phyloP scores from a whole-genome alignment of 2,888 invertebrate species.

The Philereme transversata region DNA sequence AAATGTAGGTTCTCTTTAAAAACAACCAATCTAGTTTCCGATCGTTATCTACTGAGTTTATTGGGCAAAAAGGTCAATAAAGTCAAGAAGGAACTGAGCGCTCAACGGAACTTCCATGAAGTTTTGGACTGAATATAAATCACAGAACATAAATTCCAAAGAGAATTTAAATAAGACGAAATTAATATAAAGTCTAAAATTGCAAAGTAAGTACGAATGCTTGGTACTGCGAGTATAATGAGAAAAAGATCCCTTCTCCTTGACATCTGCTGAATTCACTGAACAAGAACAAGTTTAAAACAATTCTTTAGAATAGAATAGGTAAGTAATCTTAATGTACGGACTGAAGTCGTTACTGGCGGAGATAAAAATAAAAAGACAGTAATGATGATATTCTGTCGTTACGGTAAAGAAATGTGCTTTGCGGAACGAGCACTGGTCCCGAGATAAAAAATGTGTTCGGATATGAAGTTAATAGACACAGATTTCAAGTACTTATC shows the following conservation, averaged over 20 bases:
- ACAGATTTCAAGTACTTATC: too few relatives aligned
- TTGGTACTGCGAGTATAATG: constrained; percentile 28
- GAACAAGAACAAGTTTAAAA: constrained; percentile 57
- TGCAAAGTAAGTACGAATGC: constrained; percentile 19
- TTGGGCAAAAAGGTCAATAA: background rate
- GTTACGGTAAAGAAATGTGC: constrained; percentile 21
- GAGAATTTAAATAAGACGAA: constrained; percentile 11
- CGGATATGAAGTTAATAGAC: background rate
- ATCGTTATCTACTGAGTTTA: too few relatives aligned
- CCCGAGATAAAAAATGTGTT: constrained; percentile 4
- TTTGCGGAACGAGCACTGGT: constrained; percentile 14
- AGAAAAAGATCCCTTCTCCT: constrained; percentile 38
- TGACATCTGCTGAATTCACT: constrained; percentile 55
- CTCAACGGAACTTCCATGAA: background rate
- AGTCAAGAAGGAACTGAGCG: background rate
- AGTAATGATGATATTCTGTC: constrained; percentile 30
- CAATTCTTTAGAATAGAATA: constrained; percentile 43
- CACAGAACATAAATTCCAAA: constrained; percentile 5
- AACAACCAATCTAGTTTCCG: too few relatives aligned
- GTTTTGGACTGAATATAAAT: constrained; percentile 15
- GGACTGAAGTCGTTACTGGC: constrained; percentile 41
- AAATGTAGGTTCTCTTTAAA: too few relatives aligned
- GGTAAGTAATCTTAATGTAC: constrained; percentile 50
- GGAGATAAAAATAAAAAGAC: constrained; percentile 37
- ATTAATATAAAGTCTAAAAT: constrained; percentile 22